Percentiles rank a stretch among this genome's conserved stretches.
These are phyloP conservation scores for Nerophis ophidion DNA, from an alignment of 2,113 vertebrate species.

Conservation along the genomic window DNA sequence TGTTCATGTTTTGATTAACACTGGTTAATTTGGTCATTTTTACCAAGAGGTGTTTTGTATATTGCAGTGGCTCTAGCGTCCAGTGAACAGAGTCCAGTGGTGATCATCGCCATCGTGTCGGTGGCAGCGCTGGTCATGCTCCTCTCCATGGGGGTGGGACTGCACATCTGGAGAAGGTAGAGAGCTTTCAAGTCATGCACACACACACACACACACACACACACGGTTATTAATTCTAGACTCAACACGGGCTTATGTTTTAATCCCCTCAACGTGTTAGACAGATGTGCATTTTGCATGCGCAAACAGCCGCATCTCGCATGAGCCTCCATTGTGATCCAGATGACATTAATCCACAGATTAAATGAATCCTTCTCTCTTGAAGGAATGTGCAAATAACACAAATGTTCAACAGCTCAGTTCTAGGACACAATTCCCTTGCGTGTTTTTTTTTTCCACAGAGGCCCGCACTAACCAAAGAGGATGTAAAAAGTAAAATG, in stretches of 20 bases:
- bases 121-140: conserved; percentile 78
- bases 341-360: conserved; percentile 45
- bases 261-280: conserved; percentile 5
- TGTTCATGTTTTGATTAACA: not conserved
- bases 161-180: conserved; percentile 86
- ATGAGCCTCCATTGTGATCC: conserved; percentile 31
- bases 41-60: not conserved
- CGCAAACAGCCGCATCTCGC: conserved; percentile 11
- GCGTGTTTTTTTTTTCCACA: too few relatives aligned
- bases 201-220: conserved; percentile 4
- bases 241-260: not conserved
- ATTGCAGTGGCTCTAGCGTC: conserved; percentile 77
- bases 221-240: not conserved
- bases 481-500: too few relatives aligned
- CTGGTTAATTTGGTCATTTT: not conserved
- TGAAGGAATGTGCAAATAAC: conserved; percentile 9
- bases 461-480: too few relatives aligned
- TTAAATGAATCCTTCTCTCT: conserved; percentile 7
- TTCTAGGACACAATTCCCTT: too few relatives aligned
- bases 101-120: conserved; percentile 78
- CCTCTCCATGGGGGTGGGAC: conserved; percentile 71
- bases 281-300: conserved; percentile 7
- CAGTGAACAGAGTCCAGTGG: conserved; percentile 80
- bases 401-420: not conserved
- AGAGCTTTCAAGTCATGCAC: not conserved